Percentiles rank a stretch among this genome's conserved stretches.
These are phyloP conservation scores for Garra rufa DNA, from an alignment of 2,113 vertebrate species.

Conservation along the genomic window DNA sequence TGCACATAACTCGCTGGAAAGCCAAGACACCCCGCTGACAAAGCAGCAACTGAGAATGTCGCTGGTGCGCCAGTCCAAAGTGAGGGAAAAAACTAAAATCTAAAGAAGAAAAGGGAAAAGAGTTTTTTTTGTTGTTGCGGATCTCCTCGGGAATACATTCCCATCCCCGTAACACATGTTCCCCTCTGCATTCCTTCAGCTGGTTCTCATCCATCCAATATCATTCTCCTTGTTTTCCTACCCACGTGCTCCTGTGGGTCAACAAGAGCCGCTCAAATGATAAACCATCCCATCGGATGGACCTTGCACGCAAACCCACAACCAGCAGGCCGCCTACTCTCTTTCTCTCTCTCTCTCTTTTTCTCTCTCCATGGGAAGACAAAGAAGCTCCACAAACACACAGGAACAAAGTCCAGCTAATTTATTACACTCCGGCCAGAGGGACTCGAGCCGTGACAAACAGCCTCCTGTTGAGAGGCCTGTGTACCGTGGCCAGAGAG, in stretches of 20 bases:
- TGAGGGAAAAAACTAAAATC: conserved; percentile 14
- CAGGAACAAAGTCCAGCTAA: conserved; percentile 74
- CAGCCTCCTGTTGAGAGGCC: conserved; percentile 52
- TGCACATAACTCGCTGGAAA: conserved; percentile 5
- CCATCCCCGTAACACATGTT: conserved; percentile 51
- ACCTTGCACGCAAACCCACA: conserved; percentile 56
- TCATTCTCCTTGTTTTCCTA: conserved; percentile 33
- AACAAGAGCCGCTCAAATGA: conserved; percentile 55
- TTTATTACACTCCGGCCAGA: conserved; percentile 66
- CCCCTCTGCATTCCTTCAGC: conserved; percentile 57
- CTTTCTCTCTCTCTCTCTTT: too few species aligned
- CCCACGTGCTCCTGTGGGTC: conserved; percentile 56
- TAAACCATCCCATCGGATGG: conserved; percentile 55
- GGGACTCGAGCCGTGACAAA: conserved; percentile 55
- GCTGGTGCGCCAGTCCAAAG: conserved; percentile 3
- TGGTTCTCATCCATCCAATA: conserved; percentile 57
- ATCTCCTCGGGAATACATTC: conserved; percentile 32
- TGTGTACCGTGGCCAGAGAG: conserved; percentile 44
- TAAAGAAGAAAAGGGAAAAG: conserved; percentile 7
- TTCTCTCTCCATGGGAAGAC: conserved; percentile 20
- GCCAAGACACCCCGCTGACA: conserved; percentile 23
- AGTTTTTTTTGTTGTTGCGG: conserved; percentile 8
- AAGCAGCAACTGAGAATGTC: conserved; percentile 33
- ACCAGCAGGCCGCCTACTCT: background rate
- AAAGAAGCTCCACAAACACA: conserved; percentile 58